Conservation (phyloP, 2,797 vertebrate species). For the Sebastes melanostomus region DNA sequence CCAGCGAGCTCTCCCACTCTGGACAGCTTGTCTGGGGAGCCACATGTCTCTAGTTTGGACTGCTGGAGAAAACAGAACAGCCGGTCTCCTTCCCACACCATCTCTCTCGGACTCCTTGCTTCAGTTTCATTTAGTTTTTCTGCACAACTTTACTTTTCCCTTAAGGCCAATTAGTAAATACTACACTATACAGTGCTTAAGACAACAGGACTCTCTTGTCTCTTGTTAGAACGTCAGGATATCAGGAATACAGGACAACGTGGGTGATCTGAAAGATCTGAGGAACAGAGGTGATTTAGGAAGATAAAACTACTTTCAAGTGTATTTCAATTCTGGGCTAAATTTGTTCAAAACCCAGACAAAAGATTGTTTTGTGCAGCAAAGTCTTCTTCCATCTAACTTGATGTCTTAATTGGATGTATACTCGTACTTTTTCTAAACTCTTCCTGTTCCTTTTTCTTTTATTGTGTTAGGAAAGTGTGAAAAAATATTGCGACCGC, state of each 20-base stretch:
- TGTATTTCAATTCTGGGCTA: background rate
- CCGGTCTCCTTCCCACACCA: conserved; percentile 83
- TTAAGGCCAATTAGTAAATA: conserved; percentile 80
- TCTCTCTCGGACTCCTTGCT: conserved; percentile 76
- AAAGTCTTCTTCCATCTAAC: background rate
- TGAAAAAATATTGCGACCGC: background rate
- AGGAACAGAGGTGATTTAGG: conserved; percentile 25
- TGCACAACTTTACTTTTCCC: conserved; percentile 78
- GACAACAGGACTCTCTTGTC: conserved; percentile 68
- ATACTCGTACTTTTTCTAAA: background rate
- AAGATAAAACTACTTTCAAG: conserved; percentile 10
- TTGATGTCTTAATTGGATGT: background rate
- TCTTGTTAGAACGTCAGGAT: conserved; percentile 49
- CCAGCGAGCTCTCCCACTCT: conserved; percentile 81
- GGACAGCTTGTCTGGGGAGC: conserved; percentile 83
- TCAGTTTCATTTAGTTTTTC: conserved; percentile 78
- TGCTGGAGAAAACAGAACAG: conserved; percentile 82
- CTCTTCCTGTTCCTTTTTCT: background rate
- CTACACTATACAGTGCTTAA: conserved; percentile 58
- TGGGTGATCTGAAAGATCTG: conserved; percentile 52
- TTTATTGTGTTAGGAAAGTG: background rate
- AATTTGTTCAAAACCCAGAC: conserved; percentile 27
- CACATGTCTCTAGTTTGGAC: conserved; percentile 82
- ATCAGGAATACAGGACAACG: conserved; percentile 46
- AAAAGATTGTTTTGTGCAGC: background rate